Base-by-base conservation (phyloP, 2,113 vertebrate species). In the Erinaceus europaeus region DNA sequence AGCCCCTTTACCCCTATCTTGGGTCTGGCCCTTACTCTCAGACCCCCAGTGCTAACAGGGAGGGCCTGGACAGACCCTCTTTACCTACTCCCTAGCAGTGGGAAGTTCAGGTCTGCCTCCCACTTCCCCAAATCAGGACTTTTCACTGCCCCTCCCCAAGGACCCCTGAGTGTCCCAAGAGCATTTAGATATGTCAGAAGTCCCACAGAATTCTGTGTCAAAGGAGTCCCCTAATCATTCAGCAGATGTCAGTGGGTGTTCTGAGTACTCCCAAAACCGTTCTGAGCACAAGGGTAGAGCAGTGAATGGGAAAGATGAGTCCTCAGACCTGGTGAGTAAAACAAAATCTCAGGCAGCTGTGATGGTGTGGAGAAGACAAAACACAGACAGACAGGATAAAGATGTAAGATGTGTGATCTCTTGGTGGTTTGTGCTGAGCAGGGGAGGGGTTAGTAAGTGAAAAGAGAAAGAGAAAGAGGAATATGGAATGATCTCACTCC, bases 31-130 rank as follows among this genome's bases (percentile, higher is more conserved):
- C 15, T 46, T 36, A 40, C 27, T 4, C n/a, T 25, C 4, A 2
- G n/a, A 17, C 42, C 44, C 27, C 4, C 9, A 1, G 0, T 2
- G 4, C 44, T 38, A 5, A 44, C 53, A 21, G 14, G 23, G 34
- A 1, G 0, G 59, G 48, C 44, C 14, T 55, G 52, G 34, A 23
- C 11, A 9, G 18, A 25, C 25, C 32, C 46, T n/a, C 34, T 9
- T 18, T 44, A 50, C 20, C 29, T 27, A 50, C 5, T 4, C 21
- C 68, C 10, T 6, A 48, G 5, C 3, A 34, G 46, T 44, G 20
- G 25, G 53, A 27, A 17, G 29, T 20, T 74, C 15, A 17, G 32
- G 11, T 32, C 61, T 53, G 40, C 69, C 52, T 21, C 50, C 21
- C 21, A 8, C 50, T 20, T 15, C 20, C 21, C 42, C 64, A 73